phyloP scores from a whole-genome alignment of 2,888 invertebrate species.

The Villa cingulata region DNA sequence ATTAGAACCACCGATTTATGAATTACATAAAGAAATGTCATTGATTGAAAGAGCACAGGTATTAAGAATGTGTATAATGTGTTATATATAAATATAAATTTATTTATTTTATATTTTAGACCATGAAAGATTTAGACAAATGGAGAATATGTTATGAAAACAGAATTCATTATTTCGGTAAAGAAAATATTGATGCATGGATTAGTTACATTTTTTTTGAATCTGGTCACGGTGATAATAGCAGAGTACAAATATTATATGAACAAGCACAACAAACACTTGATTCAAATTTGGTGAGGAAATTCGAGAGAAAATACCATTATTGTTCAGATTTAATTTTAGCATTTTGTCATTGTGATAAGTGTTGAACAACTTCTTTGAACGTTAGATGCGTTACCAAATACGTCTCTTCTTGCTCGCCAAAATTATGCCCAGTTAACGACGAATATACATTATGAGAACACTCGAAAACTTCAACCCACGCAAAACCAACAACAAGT shows the following conservation, averaged over 20 bases:
- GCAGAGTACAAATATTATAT: constrained; percentile 42
- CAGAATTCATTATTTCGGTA: constrained; percentile 52
- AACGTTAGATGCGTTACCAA: too few species aligned
- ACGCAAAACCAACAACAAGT: too few species aligned
- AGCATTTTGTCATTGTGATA: too few species aligned
- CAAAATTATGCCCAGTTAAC: too few species aligned
- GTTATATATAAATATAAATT: constrained; percentile 28
- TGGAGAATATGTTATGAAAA: constrained; percentile 49
- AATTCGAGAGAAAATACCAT: constrained; percentile 9
- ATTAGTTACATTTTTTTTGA: constrained; percentile 59
- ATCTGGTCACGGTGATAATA: constrained; percentile 45
- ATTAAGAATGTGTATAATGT: constrained; percentile 11
- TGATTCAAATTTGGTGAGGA: constrained; percentile 21
- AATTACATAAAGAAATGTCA: constrained; percentile 48
- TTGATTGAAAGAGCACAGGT: constrained; percentile 33
- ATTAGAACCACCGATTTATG: constrained; percentile 45
- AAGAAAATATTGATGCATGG: constrained; percentile 53
- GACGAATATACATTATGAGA: too few species aligned
- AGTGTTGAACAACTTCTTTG: too few species aligned
- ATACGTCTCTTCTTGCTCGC: too few species aligned
- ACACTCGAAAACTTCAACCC: too few species aligned
- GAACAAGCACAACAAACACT: constrained; percentile 49
- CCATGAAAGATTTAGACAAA: constrained; percentile 34
- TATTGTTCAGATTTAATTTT: too few species aligned
- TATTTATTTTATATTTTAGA: constrained; percentile 17